These are phyloP conservation scores for Marmota monax DNA, from an alignment of 2,113 vertebrate species.

Conservation along the genomic window DNA sequence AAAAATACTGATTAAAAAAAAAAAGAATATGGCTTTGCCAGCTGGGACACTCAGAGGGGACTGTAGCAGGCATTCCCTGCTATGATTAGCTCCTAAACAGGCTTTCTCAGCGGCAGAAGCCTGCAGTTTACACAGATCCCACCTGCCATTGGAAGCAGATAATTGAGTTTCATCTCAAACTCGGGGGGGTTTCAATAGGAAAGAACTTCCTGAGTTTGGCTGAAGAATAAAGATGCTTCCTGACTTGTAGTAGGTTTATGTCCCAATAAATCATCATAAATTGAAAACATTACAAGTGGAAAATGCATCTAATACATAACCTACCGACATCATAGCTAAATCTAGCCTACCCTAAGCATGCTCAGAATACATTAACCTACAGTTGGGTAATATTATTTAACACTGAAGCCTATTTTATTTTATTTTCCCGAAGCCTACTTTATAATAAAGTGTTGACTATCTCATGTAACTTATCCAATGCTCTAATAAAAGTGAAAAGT, in stretches of 20 bases:
- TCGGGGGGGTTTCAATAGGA: not conserved
- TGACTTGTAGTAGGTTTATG: not conserved
- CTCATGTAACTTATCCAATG: not conserved
- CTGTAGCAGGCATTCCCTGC: no score
- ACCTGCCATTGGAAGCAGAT: no score
- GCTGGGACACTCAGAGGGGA: no score
- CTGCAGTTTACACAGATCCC: no score
- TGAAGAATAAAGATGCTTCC: not conserved
- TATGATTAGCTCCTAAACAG: no score
- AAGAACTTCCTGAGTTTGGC: not conserved
- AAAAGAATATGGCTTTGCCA: not conserved
- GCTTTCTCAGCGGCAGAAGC: no score
- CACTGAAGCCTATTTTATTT: not conserved
- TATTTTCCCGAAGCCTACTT: not conserved
- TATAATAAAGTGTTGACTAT: not conserved
- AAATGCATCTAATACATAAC: not conserved
- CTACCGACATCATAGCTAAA: not conserved
- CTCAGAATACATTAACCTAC: not conserved
- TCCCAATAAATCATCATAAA: not conserved
- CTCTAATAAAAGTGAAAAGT: not conserved
- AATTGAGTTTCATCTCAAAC: no score
- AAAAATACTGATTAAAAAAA: no score
- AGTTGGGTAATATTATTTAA: no score
- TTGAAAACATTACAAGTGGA: not conserved
- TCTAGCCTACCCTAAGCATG: not conserved